Base-by-base conservation (phyloP, 2,888 invertebrate species). In the Plagodis pulveraria region DNA sequence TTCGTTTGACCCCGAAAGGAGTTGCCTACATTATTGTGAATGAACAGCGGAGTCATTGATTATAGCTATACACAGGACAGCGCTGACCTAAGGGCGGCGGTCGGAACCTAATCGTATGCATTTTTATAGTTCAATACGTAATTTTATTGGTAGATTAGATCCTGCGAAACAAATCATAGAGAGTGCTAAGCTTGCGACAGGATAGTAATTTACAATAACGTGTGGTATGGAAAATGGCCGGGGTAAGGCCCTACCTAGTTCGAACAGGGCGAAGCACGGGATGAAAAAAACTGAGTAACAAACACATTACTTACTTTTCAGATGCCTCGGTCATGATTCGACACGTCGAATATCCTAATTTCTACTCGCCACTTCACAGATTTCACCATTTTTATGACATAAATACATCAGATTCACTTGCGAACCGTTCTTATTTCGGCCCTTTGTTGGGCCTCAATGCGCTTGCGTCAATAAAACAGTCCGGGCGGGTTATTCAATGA, bases 301-400 rank as follows among this genome's bases (percentile, higher is more conserved):
- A 77, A 68, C 71, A 76, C 77, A 78, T 66, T 86, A 95, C 96
- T 96, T 94, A 97, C 97, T 96, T 96, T 95, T 97, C 97, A 96
- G 95, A 96, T 95, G 95, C 95, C 95, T 96, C 97, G 96, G 96
- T 96, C 97, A 97, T 97, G 96, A 94, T 96, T 96, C 94, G 95
- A 95, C 93, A 95, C 95, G 94, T 94, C 94, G 94, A 95, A 95
- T 95, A 95, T 95, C 94, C 95, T 96, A 96, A 95, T 96, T 95
- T 94, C 95, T 94, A 95, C 95, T 95, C 94, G 95, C 95, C 94
- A 95, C 95, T 94, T 95, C 94, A 94, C 95, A 94, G 94, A 95
- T 94, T 95, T 95, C 95, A 95, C 95, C 96, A 96, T 96, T 96
- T 95, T 96, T 95, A 94, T 94, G 94, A 95, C 95, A 95, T 95